Conservation (phyloP, 2,888 invertebrate species). For the Therioaphis trifolii region DNA sequence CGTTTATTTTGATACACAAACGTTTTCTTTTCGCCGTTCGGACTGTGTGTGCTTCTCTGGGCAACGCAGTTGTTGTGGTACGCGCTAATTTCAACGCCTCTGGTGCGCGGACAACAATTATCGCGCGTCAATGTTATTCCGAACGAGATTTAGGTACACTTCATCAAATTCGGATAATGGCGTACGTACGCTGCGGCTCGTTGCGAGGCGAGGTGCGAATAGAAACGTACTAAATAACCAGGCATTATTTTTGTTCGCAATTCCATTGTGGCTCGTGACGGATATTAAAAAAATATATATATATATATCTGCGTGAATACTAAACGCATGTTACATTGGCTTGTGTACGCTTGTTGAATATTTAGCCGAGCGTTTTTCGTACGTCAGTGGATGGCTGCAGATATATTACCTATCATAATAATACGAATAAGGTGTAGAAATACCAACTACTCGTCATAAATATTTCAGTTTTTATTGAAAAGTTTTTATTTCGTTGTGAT, state of each 20-base stretch:
- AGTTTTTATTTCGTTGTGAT: background rate
- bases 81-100: background rate
- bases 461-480: background rate
- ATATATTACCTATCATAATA: background rate
- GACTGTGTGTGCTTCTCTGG: background rate
- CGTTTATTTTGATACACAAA: background rate
- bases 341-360: slow-evolving; percentile 43
- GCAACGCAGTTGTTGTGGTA: background rate
- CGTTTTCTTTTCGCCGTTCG: slow-evolving; percentile 13
- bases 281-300: slow-evolving; percentile 28
- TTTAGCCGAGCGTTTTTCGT: slow-evolving; percentile 40
- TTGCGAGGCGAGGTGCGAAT: slow-evolving; percentile 23
- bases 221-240: slow-evolving; percentile 18
- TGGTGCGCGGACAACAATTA: background rate
- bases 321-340: slow-evolving; percentile 27
- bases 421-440: background rate
- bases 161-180: slow-evolving; percentile 17
- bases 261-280: slow-evolving; percentile 53
- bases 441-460: background rate
- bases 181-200: background rate
- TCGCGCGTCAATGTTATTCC: background rate
- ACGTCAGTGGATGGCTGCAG: slow-evolving; percentile 6
- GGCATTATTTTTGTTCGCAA: slow-evolving; percentile 42
- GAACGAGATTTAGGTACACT: slow-evolving; percentile 9
- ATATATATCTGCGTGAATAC: slow-evolving; percentile 28